Conservation (phyloP, 2,797 vertebrate genomes). For the Ibycter americanus region DNA sequence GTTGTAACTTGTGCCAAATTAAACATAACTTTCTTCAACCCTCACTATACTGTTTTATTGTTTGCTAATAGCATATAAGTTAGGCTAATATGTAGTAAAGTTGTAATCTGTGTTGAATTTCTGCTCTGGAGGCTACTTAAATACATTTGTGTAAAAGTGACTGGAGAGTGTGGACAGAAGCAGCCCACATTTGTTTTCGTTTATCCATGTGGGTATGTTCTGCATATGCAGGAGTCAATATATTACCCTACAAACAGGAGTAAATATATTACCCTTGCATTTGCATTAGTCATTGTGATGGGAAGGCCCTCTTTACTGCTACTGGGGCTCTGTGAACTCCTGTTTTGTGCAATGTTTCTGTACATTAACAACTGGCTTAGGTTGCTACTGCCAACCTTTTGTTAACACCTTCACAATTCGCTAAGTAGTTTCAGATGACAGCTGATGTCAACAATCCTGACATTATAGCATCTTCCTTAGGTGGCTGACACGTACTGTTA, state of each 20-base stretch:
- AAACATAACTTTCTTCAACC: neutral
- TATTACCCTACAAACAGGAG: too few species aligned
- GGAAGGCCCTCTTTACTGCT: neutral
- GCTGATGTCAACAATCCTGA: neutral
- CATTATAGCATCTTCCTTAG: neutral
- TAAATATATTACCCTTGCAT: neutral
- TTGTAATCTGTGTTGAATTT: neutral
- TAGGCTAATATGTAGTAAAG: neutral
- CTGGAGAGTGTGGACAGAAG: neutral
- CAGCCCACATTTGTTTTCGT: neutral
- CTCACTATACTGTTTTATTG: neutral
- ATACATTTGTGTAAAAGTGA: neutral
- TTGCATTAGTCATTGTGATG: neutral
- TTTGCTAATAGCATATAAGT: neutral
- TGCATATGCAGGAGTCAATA: neutral
- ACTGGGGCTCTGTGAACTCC: neutral
- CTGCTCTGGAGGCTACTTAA: neutral
- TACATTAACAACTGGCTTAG: neutral
- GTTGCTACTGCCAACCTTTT: neutral
- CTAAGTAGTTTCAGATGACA: neutral
- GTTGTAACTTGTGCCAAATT: neutral
- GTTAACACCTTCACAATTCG: neutral
- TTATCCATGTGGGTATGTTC: neutral
- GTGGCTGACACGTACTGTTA: neutral
- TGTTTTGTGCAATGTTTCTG: neutral